phyloP scores from a whole-genome alignment of 2,797 vertebrate genomes.

The Aythya fuligula region DNA sequence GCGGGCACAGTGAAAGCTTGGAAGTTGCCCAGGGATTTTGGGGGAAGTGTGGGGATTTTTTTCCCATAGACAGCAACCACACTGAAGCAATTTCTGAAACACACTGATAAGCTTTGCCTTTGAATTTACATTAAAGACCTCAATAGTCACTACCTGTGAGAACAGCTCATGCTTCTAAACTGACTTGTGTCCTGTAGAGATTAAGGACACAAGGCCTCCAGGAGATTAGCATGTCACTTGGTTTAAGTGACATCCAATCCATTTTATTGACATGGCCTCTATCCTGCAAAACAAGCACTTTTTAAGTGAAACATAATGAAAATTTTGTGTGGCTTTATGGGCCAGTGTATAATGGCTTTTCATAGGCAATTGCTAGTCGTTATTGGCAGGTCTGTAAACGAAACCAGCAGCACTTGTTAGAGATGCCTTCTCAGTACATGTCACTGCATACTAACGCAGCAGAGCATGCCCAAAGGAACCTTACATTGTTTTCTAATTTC shows the following conservation, averaged over 20 bases:
- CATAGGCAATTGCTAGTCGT: slow-evolving; percentile 22
- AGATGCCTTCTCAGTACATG: background rate
- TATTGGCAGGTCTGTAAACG: slow-evolving; percentile 56
- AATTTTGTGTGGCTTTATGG: slow-evolving; percentile 71
- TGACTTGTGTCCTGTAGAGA: slow-evolving; percentile 78
- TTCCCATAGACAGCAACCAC: slow-evolving; percentile 69
- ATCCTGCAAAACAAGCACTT: slow-evolving; percentile 80
- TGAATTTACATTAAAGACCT: slow-evolving; percentile 81
- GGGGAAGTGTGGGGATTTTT: slow-evolving; percentile 50
- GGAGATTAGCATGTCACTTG: slow-evolving; percentile 78
- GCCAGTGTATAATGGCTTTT: slow-evolving; percentile 51
- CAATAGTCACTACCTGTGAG: slow-evolving; percentile 78
- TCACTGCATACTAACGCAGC: slow-evolving; percentile 40
- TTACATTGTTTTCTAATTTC: slow-evolving; percentile 64
- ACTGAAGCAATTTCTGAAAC: slow-evolving; percentile 81
- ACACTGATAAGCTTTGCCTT: slow-evolving; percentile 79
- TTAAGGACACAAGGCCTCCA: slow-evolving; percentile 78
- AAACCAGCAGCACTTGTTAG: slow-evolving; percentile 21
- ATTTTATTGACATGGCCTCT: slow-evolving; percentile 79
- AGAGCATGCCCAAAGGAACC: background rate
- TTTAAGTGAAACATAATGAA: slow-evolving; percentile 77
- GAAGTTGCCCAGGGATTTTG: slow-evolving; percentile 72
- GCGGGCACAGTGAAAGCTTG: slow-evolving; percentile 65
- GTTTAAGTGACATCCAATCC: slow-evolving; percentile 79
- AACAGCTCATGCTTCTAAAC: slow-evolving; percentile 76